Conservation (phyloP, 2,113 vertebrate species). For the Caloenas nicobarica region DNA sequence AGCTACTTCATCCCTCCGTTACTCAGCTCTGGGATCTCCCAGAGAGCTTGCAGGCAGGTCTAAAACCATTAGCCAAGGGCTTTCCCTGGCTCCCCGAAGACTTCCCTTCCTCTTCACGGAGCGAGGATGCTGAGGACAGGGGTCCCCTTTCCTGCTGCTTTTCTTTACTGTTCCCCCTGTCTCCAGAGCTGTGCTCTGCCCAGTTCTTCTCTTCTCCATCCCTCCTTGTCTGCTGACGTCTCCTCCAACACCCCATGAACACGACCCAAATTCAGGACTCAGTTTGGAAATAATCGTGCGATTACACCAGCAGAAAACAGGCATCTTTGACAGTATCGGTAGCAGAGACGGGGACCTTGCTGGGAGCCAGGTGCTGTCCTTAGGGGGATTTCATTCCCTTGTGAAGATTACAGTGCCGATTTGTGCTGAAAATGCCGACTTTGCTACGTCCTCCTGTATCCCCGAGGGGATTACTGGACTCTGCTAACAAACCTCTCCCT, state of each 20-base stretch:
- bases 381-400: neutral
- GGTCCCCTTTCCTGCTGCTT: neutral
- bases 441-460: neutral
- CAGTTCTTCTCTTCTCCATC: neutral
- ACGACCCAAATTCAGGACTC: neutral
- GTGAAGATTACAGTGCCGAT: accelerated
- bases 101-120: neutral
- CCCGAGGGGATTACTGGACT: neutral
- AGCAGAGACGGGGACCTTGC: neutral
- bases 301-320: neutral
- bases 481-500: neutral
- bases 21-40: neutral
- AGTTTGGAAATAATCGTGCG: neutral
- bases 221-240: accelerated
- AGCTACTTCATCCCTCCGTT: neutral
- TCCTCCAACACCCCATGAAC: neutral
- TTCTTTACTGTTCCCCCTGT: neutral
- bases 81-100: neutral
- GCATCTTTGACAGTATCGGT: neutral
- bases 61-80: neutral
- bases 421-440: neutral
- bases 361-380: neutral
- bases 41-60: neutral
- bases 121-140: neutral
- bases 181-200: neutral